These are phyloP conservation scores for Troilus luridus DNA, from an alignment of 2,888 invertebrate genomes.

Conservation along the genomic window DNA sequence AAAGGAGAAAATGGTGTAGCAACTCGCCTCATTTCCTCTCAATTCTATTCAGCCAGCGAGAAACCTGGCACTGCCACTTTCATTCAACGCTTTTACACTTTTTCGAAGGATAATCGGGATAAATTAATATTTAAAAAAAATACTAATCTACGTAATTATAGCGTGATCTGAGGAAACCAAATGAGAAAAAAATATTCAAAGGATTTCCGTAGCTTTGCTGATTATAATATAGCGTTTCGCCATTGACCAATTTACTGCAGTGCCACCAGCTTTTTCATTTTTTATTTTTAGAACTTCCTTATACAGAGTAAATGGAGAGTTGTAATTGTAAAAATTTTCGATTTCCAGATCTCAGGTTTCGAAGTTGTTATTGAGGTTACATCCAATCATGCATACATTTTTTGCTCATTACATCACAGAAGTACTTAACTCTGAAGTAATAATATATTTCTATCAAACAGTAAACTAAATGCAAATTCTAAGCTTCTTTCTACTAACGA, in stretches of 20 bases:
- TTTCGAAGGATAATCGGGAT: background rate
- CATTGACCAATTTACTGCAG: background rate
- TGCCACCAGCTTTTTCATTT: too few species aligned
- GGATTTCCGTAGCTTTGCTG: background rate
- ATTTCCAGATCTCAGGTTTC: too few species aligned
- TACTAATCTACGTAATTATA: background rate
- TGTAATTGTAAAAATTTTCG: too few species aligned
- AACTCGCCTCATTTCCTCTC: slow-evolving; percentile 6
- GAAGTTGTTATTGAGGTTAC: too few species aligned
- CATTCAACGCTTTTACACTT: background rate
- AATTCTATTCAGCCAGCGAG: background rate
- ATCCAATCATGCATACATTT: too few species aligned
- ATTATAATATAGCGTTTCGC: background rate
- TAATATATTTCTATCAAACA: too few species aligned
- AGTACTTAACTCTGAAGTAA: too few species aligned
- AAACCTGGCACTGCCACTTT: background rate
- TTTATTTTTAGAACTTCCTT: too few species aligned
- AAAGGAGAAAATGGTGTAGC: background rate
- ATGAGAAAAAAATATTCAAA: background rate
- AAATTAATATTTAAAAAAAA: slow-evolving; percentile 20
- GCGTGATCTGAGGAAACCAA: background rate
- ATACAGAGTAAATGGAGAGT: too few species aligned
- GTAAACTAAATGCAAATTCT: too few species aligned
- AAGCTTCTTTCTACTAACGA: too few species aligned
- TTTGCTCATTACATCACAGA: too few species aligned